phyloP scores from a whole-genome alignment of 2,113 vertebrate genomes.

The Calyptomena viridis region DNA sequence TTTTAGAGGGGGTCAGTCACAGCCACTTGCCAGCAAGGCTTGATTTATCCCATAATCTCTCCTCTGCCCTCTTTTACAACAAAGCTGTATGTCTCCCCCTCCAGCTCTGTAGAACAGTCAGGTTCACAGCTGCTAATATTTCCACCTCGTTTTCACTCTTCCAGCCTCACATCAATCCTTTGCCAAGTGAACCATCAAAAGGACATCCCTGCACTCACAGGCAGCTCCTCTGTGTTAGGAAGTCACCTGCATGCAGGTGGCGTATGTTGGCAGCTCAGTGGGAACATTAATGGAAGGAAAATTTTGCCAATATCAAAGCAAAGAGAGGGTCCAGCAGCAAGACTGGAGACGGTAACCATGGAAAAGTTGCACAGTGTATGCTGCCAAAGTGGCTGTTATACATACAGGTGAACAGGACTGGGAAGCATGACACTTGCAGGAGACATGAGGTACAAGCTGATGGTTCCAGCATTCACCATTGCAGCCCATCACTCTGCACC shows the following conservation, averaged over 20 bases:
- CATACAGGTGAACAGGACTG: neutral
- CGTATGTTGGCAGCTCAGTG: neutral
- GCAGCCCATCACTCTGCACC: neutral
- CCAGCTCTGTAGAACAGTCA: neutral
- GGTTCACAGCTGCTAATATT: neutral
- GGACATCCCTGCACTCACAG: neutral
- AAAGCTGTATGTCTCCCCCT: neutral
- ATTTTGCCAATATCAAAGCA: neutral
- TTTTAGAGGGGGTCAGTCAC: neutral
- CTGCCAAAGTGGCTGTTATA: neutral
- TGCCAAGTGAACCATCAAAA: neutral
- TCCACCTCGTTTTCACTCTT: neutral
- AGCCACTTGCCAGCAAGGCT: neutral
- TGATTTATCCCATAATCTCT: neutral
- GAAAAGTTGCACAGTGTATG: neutral
- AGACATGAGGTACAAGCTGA: neutral
- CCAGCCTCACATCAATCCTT: neutral
- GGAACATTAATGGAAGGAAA: neutral
- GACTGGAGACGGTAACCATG: neutral
- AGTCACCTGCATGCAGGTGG: neutral
- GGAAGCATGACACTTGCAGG: neutral
- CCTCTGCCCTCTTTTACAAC: neutral
- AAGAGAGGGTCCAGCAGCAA: neutral
- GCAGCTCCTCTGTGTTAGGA: neutral
- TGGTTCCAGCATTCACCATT: neutral